Conservation (phyloP, 2,113 vertebrate genomes). For the Eidolon helvum region DNA sequence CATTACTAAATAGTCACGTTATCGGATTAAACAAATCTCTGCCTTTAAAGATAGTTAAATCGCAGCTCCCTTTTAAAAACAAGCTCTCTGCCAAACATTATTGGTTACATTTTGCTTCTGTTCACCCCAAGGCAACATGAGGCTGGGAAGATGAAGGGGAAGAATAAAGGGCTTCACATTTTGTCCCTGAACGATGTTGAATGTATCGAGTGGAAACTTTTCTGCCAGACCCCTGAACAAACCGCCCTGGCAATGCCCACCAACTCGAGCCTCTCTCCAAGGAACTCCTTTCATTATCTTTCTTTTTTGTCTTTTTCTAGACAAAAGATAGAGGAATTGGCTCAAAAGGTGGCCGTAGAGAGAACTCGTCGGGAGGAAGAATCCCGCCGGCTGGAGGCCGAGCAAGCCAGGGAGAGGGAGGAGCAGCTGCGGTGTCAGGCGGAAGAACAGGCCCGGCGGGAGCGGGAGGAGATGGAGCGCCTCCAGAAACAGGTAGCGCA, state of each 20-base stretch:
- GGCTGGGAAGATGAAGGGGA: background rate
- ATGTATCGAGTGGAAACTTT: accelerated
- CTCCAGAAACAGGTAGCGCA: constrained; percentile 86
- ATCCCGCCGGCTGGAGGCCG: constrained; percentile 85
- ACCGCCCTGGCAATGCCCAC: background rate
- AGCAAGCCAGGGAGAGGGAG: constrained; percentile 85
- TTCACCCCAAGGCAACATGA: background rate
- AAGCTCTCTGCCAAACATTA: background rate
- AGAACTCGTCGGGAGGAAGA: constrained; percentile 90
- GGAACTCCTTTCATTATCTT: background rate
- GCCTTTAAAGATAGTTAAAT: background rate
- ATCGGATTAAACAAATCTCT: background rate
- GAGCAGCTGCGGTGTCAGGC: constrained; percentile 71
- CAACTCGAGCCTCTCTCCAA: background rate
- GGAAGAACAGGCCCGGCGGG: constrained; percentile 85
- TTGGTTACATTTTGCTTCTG: background rate
- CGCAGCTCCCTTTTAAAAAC: background rate
- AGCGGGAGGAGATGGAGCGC: constrained; percentile 87
- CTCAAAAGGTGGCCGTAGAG: constrained; percentile 91
- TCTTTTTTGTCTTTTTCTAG: constrained; percentile 73
- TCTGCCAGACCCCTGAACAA: background rate
- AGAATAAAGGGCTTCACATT: background rate
- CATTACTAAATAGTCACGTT: background rate
- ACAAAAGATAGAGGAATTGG: constrained; percentile 90
- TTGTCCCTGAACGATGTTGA: background rate